These are phyloP conservation scores for Parapristionchus giblindavisi DNA, from an alignment of 2,888 invertebrate genomes.

Conservation along the genomic window DNA sequence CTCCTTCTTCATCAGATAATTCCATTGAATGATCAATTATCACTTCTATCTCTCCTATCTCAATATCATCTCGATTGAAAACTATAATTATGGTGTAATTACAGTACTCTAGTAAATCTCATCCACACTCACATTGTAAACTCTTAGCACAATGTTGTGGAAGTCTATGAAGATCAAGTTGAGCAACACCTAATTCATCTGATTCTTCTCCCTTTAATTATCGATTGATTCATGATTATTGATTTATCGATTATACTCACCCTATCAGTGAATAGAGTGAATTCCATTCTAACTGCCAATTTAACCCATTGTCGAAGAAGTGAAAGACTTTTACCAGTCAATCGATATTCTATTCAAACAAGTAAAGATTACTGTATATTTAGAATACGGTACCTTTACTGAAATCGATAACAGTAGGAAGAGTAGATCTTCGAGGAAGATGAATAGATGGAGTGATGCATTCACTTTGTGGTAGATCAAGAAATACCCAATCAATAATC, in stretches of 20 bases:
- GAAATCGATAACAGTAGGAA: slow-evolving; percentile 40
- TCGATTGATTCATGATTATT: no score
- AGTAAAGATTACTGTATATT: background rate
- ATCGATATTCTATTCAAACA: slow-evolving; percentile 53
- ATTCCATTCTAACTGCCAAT: slow-evolving; percentile 54
- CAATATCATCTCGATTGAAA: background rate
- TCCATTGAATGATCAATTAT: slow-evolving; percentile 16
- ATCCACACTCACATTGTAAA: slow-evolving; percentile 15
- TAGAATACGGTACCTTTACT: slow-evolving; percentile 36
- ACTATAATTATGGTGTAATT: no score
- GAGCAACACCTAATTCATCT: slow-evolving; percentile 62
- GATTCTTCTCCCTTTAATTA: slow-evolving; percentile 42
- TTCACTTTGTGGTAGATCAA: slow-evolving; percentile 48
- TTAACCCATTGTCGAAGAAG: slow-evolving; percentile 64
- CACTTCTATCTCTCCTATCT: slow-evolving; percentile 28
- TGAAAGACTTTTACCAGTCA: slow-evolving; percentile 53
- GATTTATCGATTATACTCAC: slow-evolving; percentile 44
- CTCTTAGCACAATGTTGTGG: slow-evolving; percentile 24
- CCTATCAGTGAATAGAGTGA: slow-evolving; percentile 55
- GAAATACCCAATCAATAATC: slow-evolving; percentile 39
- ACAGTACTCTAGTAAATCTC: background rate
- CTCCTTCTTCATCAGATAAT: slow-evolving; percentile 1
- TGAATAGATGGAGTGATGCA: slow-evolving; percentile 44
- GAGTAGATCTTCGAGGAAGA: slow-evolving; percentile 43
- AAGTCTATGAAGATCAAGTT: slow-evolving; percentile 48